A percentile compares a stretch with the other conserved stretches of the same genome.
Evolutionary conservation across 2,113 vertebrate genomes (phyloP).

Genomic region (Copsychus sechellarum): DNA sequence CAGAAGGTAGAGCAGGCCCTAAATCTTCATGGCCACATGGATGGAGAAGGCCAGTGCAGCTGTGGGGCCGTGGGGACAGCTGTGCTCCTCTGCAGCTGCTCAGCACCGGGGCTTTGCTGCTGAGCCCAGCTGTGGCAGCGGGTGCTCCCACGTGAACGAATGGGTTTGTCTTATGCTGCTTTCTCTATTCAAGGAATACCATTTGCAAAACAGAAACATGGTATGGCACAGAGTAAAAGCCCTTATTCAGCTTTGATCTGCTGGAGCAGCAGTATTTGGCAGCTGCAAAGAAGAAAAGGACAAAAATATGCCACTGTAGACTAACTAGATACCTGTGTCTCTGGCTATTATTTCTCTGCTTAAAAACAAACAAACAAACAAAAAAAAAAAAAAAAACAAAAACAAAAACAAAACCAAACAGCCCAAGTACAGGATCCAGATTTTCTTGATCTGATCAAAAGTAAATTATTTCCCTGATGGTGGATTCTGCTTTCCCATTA

Average conservation of each 20-base stretch:
- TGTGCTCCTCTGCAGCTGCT: not conserved
- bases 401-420: not conserved
- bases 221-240: not conserved
- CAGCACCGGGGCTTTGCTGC: fast-evolving
- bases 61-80: not conserved
- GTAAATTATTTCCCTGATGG: not conserved
- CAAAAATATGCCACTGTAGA: not conserved
- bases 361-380: not conserved
- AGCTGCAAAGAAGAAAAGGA: not conserved
- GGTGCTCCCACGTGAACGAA: fast-evolving
- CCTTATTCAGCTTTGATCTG: not conserved
- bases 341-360: not conserved
- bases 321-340: not conserved
- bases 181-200: not conserved
- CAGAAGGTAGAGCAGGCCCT: not conserved
- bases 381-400: not conserved
- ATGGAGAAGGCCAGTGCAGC: fast-evolving
- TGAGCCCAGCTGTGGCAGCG: not conserved
- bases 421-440: not conserved
- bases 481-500: not conserved
- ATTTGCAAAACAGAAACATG: not conserved
- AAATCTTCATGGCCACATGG: fast-evolving
- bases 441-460: not conserved
- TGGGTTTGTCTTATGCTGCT: not conserved
- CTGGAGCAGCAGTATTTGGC: not conserved